These are phyloP conservation scores for Hystrix brachyura DNA, from an alignment of 2,113 vertebrate species.

Conservation along the genomic window DNA sequence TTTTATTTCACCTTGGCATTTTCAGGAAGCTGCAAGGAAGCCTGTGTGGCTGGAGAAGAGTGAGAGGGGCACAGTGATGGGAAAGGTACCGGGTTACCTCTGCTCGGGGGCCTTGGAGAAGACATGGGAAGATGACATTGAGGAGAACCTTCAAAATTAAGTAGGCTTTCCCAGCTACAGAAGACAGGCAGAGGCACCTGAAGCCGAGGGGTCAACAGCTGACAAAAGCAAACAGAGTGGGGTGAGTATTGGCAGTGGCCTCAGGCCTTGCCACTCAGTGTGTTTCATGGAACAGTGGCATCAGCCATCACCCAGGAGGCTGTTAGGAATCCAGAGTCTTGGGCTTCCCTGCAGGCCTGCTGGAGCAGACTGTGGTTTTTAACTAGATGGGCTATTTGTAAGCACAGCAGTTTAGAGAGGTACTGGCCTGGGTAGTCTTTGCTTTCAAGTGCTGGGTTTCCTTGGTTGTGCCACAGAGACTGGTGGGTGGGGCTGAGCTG, in stretches of 20 bases:
- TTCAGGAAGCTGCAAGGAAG: background rate
- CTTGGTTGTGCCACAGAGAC: background rate
- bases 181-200: background rate
- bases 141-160: background rate
- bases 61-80: background rate
- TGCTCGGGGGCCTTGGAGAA: background rate
- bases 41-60: background rate
- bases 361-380: background rate
- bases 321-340: background rate
- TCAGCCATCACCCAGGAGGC: background rate
- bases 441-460: background rate
- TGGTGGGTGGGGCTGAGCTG: background rate
- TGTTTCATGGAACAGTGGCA: background rate
- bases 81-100: background rate
- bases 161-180: background rate
- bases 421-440: background rate
- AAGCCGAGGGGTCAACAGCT: background rate
- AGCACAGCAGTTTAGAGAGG: background rate
- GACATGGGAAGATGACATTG: background rate
- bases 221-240: background rate
- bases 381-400: background rate
- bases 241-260: background rate
- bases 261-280: background rate
- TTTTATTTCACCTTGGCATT: background rate
- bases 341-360: background rate